These are phyloP conservation scores for Temnothorax unifasciatus DNA, from an alignment of 2,888 invertebrate genomes.

Conservation along the genomic window DNA sequence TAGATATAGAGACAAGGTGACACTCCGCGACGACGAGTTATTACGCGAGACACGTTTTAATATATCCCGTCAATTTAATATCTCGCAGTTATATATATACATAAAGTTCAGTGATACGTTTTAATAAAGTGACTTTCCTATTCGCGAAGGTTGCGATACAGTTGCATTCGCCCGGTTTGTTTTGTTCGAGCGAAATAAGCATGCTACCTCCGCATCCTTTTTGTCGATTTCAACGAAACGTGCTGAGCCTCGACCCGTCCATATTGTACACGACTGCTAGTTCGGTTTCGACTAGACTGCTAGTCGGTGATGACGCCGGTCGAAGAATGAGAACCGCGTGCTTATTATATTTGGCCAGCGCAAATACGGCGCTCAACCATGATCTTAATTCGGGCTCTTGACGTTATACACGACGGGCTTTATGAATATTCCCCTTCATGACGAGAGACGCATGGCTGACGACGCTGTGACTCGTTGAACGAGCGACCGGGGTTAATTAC, in stretches of 20 bases:
- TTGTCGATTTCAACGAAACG: conserved; percentile 20
- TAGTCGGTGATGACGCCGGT: not conserved
- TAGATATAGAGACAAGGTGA: conserved; percentile 40
- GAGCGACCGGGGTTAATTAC: conserved; percentile 38
- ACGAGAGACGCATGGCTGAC: conserved; percentile 41
- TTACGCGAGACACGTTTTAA: conserved; percentile 67
- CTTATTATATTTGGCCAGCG: conserved; percentile 71
- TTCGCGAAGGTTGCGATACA: conserved; percentile 57
- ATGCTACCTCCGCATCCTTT: not conserved
- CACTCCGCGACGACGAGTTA: conserved; percentile 15
- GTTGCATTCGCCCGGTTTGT: conserved; percentile 44
- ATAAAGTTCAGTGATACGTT: conserved; percentile 53
- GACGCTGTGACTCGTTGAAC: conserved; percentile 24
- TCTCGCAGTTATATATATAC: conserved; percentile 13
- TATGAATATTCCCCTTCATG: conserved; percentile 63
- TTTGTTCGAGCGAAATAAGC: not conserved
- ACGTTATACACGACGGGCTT: conserved; percentile 24
- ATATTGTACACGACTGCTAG: not conserved
- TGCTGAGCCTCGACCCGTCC: not conserved
- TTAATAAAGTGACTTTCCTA: conserved; percentile 72
- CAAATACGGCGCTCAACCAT: conserved; percentile 57
- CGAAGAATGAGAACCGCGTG: conserved; percentile 55
- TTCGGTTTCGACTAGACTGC: not conserved
- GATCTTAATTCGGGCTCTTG: conserved; percentile 56
- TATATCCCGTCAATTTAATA: conserved; percentile 73